Evolutionary conservation across 2,113 vertebrate genomes (phyloP).

Genomic region (Odontesthes bonariensis): DNA sequence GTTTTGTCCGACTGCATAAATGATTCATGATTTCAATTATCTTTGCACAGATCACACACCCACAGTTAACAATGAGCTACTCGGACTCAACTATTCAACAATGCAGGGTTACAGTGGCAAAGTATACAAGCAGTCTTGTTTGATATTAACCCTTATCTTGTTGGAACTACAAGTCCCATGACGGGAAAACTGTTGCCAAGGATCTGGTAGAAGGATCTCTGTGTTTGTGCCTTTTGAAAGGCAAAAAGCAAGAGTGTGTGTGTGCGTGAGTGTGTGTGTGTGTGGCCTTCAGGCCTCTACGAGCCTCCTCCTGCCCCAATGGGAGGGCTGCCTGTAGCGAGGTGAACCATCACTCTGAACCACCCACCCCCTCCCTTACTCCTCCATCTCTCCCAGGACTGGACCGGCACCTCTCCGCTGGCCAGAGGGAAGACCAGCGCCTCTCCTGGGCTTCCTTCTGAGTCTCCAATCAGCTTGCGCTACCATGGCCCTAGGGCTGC

Average conservation of each 20-base stretch:
- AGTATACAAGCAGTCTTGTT: conserved; percentile 72
- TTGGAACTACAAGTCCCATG: conserved; percentile 72
- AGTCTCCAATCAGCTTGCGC: conserved; percentile 79
- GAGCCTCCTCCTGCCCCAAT: conserved; percentile 73
- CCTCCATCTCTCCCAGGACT: conserved; percentile 75
- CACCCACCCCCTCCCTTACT: conserved; percentile 70
- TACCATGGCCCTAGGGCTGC: conserved; percentile 71
- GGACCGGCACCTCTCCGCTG: conserved; percentile 74
- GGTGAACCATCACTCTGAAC: conserved; percentile 79
- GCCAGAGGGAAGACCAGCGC: conserved; percentile 76
- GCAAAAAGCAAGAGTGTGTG: conserved; percentile 53
- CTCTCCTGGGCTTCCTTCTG: conserved; percentile 72
- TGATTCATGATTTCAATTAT: conserved; percentile 64
- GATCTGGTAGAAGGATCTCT: conserved; percentile 66
- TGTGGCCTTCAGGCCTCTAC: conserved; percentile 79
- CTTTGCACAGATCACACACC: conserved; percentile 55
- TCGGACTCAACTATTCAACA: conserved; percentile 72
- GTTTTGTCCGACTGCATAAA: conserved; percentile 52
- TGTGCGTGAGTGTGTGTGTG: conserved; percentile 61
- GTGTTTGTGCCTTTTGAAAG: conserved; percentile 68
- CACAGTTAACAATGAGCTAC: conserved; percentile 31
- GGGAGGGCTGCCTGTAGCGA: conserved; percentile 81
- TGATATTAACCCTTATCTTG: conserved; percentile 81
- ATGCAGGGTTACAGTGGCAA: conserved; percentile 74
- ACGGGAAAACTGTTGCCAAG: conserved; percentile 73